phyloP scores from a whole-genome alignment of 2,888 invertebrate species.

The Amblyjoppa fuscipennis region DNA sequence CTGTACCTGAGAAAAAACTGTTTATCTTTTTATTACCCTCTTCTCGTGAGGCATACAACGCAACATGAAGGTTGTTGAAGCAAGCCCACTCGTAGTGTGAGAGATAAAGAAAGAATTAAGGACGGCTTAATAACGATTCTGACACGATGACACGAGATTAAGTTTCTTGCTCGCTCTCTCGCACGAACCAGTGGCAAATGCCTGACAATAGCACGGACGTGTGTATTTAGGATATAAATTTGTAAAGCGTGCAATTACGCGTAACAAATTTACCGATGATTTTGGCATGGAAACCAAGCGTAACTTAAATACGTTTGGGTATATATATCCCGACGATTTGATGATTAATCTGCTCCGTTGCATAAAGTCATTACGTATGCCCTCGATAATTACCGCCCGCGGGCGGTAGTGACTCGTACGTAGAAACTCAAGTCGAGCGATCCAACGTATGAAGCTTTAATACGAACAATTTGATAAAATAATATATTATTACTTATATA shows the following conservation, averaged over 20 bases:
- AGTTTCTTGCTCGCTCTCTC: conserved; percentile 2
- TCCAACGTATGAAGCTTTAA: conserved; percentile 18
- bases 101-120: conserved; percentile 25
- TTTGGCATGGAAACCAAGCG: conserved; percentile 25
- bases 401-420: conserved; percentile 42
- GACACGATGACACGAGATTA: conserved; percentile 47
- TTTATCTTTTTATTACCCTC: not conserved
- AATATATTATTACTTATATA: no score
- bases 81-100: conserved; percentile 10
- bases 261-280: conserved; percentile 39
- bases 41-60: conserved; percentile 12
- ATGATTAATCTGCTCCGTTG: conserved; percentile 62
- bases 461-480: no score
- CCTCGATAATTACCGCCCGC: conserved; percentile 56
- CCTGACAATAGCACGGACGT: not conserved
- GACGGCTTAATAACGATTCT: conserved; percentile 36
- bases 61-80: conserved; percentile 51
- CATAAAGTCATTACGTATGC: conserved; percentile 61
- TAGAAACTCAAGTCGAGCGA: conserved; percentile 47
- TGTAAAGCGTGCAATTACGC: not conserved
- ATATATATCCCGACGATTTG: conserved; percentile 1
- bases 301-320: not conserved
- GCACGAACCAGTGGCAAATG: not conserved
- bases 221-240: not conserved
- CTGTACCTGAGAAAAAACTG: not conserved